phyloP scores from a whole-genome alignment of 2,797 vertebrate genomes.

The Sebastes baramenuke region DNA sequence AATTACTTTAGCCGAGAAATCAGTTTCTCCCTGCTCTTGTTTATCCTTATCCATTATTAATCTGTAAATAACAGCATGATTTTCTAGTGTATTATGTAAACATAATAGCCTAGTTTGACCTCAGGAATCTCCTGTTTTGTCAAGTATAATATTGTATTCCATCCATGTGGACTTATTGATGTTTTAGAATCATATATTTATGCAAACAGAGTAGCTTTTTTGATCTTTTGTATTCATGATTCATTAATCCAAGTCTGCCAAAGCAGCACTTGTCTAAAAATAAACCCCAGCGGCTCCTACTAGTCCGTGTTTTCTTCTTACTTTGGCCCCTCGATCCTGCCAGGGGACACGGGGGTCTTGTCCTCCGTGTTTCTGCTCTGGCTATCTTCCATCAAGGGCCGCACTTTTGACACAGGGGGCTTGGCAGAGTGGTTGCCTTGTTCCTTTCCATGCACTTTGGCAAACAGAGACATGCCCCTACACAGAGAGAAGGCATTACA shows the following conservation, averaged over 20 bases:
- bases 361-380: constrained; percentile 14
- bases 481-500: neutral
- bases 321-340: constrained; percentile 27
- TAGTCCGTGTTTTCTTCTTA: constrained; percentile 29
- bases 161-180: neutral
- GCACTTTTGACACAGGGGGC: constrained; percentile 70
- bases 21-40: neutral
- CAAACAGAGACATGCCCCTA: constrained; percentile 46
- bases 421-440: constrained; percentile 27
- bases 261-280: constrained; percentile 1
- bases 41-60: constrained; percentile 15
- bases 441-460: constrained; percentile 42
- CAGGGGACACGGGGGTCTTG: constrained; percentile 3
- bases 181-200: constrained; percentile 2
- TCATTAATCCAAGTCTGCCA: neutral
- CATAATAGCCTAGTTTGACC: neutral
- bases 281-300: neutral
- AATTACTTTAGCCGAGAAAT: neutral
- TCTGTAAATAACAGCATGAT: neutral
- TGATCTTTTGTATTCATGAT: constrained; percentile 1
- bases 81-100: neutral
- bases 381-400: constrained; percentile 61
- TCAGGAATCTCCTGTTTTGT: neutral
- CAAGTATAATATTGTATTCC: neutral
- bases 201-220: constrained; percentile 7